Base-by-base conservation (phyloP, 2,113 vertebrate genomes). In the Brachyhypopomus occidentalis region DNA sequence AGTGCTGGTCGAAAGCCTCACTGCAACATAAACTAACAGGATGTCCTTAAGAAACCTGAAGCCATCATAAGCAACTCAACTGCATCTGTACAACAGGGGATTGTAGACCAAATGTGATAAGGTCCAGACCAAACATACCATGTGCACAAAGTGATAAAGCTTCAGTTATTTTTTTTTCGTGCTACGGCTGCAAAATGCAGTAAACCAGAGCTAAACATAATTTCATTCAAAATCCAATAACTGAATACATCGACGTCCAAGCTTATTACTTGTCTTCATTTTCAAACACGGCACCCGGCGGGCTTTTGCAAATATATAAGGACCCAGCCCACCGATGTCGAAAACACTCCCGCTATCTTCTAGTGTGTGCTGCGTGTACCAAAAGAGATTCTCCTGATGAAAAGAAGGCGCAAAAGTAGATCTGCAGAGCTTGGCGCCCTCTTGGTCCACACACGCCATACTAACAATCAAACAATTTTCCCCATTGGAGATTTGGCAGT, bases 391-490 rank as follows among this genome's bases (percentile, higher is more conserved):
- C 41, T 63, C 17, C 69, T 55, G 72, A 80, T 58, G 60, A 80
- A 66, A 55, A 30, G 22, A 66, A 59, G n/a, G n/a, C 20, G 67
- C 23, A 52, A 25, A 45, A 12, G 25, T 16, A 59, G 1, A 48
- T 77, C 82, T 69, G 60, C 71, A 75, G 19, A 56, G 17, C 78
- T 70, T 59, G 55, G 76, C 71, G 60, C 45, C 8, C 20, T 17
- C 27, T 25, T 52, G 72, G 64, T 22, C 75, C 67, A 23, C 2
- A 48, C 71, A 52, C 3, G 14, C 38, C 25, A 76, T 67, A 84
- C 72, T 73, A 64, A 60, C 63, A 67, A 56, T 70, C 48, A 76
- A 67, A 75, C 34, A 27, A 64, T 75, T 69, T 81, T 84, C 9
- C 36, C n/a, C 4, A 66, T 52, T 30, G 67, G 60, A 80, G 48